Evolutionary conservation across 2,113 vertebrate genomes (phyloP), one percentile per base, ranked within the genome.

Genomic region (Actenoides hombroni): DNA sequence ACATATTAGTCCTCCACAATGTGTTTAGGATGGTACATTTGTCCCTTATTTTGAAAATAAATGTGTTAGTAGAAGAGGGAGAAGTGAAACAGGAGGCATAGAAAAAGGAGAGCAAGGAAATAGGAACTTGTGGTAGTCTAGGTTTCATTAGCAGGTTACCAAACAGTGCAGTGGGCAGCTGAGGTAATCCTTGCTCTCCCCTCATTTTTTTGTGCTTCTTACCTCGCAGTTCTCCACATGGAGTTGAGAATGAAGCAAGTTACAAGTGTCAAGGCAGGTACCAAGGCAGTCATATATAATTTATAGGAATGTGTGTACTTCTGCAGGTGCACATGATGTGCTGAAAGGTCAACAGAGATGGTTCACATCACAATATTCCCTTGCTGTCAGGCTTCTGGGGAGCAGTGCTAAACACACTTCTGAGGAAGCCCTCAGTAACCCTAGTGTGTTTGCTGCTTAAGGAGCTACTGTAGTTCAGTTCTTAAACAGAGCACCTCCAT

Each of bases 111-210:
- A 81, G 5, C 10, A 67, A 94, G 15, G 23, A 83, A 37, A 11
- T 16, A 13, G 35, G 35, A 51, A 2, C 13, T 23, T 63, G 35
- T 71, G 7, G 5, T 31, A 78, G 18, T 15, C 37, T 3, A 9
- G 9, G 25, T 70, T 91, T 40, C 10, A 3, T 49, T 31, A 68
- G 37, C 44, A 74, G 16, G 24, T 57, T 24, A n/a, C 4, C 18
- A 16, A 12, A 2, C 3, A 1, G 12, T 56, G 16, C 0, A 1
- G 4, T 57, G 56, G 23, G 35, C 14, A 59, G 0, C 10, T 91
- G 77, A 9, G 16, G 4, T 10, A 80, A 24, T 39, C 29, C 5
- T 7, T 0, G 0, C 25, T 51, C 14, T 89, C 7, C 5, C 25
- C 6, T 4, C 8, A 8, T 15, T 1, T 74, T 83, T 77, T 40